A percentile compares a stretch with the other conserved stretches of the same genome.
Conservation (phyloP, 37 sponge, comb jelly and placozoan genomes). For the Aphrocallistes beatrix region DNA sequence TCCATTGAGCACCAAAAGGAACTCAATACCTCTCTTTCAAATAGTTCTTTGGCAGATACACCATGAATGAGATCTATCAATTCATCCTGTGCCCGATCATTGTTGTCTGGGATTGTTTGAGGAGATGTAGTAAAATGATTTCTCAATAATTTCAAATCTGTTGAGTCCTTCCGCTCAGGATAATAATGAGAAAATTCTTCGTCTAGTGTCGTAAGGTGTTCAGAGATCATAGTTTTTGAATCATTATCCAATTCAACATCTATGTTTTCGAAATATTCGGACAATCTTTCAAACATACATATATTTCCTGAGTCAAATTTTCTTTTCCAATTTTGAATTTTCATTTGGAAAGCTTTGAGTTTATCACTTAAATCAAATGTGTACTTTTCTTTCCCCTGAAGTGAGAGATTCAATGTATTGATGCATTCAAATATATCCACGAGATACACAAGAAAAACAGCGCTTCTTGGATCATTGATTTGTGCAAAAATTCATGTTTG, state of each 20-base stretch:
- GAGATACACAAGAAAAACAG: constrained; percentile 13
- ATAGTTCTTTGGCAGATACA: constrained; percentile 12
- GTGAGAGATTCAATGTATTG: constrained; percentile 15
- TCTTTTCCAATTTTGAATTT: background rate
- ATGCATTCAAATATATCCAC: constrained; percentile 17
- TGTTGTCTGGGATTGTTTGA: background rate
- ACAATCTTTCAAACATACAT: background rate
- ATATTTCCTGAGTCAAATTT: background rate
- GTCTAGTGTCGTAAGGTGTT: background rate
- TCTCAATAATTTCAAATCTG: constrained; percentile 15
- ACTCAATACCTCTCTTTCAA: constrained; percentile 11
- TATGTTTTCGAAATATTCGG: background rate
- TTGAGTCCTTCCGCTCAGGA: constrained; percentile 4
- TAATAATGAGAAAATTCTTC: background rate
- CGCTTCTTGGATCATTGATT: background rate
- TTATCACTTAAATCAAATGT: constrained; percentile 6
- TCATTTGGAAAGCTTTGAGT: constrained; percentile 20
- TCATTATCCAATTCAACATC: background rate
- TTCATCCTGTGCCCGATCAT: constrained; percentile 15
- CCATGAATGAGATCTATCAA: constrained; percentile 14
- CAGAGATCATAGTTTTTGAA: background rate
- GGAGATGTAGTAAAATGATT: constrained; percentile 13
- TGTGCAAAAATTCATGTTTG: constrained; percentile 12
- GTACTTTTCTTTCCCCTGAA: constrained; percentile 13
- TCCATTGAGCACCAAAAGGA: constrained; percentile 13